A percentile compares a stretch with the other conserved stretches of the same genome.
Evolutionary conservation across 2,888 invertebrate genomes (phyloP).

Genomic region (Agonum fuliginosum): DNA sequence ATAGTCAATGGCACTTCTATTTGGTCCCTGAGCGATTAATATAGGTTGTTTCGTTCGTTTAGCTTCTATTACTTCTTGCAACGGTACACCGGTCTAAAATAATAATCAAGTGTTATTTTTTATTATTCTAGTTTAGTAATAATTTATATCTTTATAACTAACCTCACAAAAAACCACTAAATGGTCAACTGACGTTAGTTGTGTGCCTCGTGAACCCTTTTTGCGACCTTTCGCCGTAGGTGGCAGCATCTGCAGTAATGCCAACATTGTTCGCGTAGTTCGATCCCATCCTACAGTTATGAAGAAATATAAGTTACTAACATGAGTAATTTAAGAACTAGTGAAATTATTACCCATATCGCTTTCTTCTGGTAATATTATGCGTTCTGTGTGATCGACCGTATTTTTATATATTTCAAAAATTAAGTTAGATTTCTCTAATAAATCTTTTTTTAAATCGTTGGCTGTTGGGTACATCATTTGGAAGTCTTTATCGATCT

Average conservation of each 20-base stretch:
- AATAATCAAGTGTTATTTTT: too few species aligned
- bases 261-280: background rate
- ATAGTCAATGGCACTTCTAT: background rate
- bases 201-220: background rate
- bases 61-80: background rate
- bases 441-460: background rate
- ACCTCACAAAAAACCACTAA: background rate
- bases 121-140: too few species aligned
- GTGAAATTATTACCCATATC: constrained; percentile 1
- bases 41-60: background rate
- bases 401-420: constrained; percentile 13
- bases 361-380: background rate
- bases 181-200: background rate
- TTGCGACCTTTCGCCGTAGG: background rate
- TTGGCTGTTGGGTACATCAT: background rate
- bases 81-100: too few species aligned
- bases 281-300: constrained; percentile 9
- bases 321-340: too few species aligned
- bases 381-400: background rate
- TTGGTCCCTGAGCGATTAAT: background rate
- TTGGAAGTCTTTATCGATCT: background rate
- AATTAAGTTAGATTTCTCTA: constrained; percentile 11
- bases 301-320: too few species aligned
- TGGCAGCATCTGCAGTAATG: constrained; percentile 8
- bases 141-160: background rate